Evolutionary conservation across 2,888 invertebrate species (phyloP).

Genomic region (Galerucella calmariensis): DNA sequence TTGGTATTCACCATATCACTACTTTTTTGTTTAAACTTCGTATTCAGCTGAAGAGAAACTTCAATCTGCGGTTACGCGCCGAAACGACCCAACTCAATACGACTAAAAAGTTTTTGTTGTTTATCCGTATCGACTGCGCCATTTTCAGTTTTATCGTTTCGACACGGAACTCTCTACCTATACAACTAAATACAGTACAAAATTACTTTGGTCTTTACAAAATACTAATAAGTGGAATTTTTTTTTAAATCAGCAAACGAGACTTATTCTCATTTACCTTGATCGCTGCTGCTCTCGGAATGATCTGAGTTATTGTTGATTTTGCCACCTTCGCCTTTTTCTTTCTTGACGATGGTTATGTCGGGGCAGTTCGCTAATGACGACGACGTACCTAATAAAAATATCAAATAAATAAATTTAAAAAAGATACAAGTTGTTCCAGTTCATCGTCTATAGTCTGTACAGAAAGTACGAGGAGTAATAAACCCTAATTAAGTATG

Average conservation of each 20-base stretch:
- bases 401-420: background rate
- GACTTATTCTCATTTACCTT: constrained; percentile 57
- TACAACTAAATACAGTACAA: constrained; percentile 57
- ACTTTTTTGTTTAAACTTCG: constrained; percentile 34
- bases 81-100: background rate
- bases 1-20: constrained; percentile 60
- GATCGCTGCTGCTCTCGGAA: constrained; percentile 62
- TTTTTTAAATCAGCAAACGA: constrained; percentile 44
- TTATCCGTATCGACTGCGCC: background rate
- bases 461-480: too few relatives aligned
- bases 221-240: constrained; percentile 65
- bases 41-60: constrained; percentile 43
- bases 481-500: too few relatives aligned
- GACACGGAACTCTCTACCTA: constrained; percentile 28
- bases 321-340: constrained; percentile 63
- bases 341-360: constrained; percentile 72
- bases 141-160: constrained; percentile 2
- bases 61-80: background rate
- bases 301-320: constrained; percentile 66
- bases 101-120: background rate
- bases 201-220: constrained; percentile 66
- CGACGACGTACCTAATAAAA: constrained; percentile 47
- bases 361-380: constrained; percentile 70
- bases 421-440: too few relatives aligned
- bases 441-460: too few relatives aligned